Evolutionary conservation across 2,888 invertebrate genomes (phyloP).

Genomic region (Meiosimyza platycephala): DNA sequence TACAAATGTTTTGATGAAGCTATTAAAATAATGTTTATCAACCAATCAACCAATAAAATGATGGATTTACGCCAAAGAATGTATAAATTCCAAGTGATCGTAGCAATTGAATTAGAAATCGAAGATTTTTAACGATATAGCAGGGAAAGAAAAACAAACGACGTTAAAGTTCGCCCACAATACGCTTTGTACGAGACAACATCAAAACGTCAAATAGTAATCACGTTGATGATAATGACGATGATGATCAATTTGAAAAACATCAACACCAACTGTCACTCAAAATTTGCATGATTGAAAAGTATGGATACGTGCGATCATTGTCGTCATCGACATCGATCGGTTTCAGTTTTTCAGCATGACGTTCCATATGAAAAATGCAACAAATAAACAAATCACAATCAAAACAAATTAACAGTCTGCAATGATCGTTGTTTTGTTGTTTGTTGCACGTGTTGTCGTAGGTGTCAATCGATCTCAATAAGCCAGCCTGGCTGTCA

Average conservation of each 20-base stretch:
- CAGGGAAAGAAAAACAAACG: too few relatives aligned
- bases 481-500: conserved; percentile 18
- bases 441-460: conserved; percentile 29
- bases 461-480: conserved; percentile 30
- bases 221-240: neutral
- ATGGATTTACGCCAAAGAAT: conserved; percentile 27
- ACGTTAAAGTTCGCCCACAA: too few relatives aligned
- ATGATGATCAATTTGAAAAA: conserved; percentile 3
- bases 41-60: conserved; percentile 1
- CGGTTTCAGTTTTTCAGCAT: too few relatives aligned
- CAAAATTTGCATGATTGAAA: neutral
- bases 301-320: conserved; percentile 16
- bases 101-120: neutral
- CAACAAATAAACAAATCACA: neutral
- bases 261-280: conserved; percentile 8
- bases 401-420: conserved; percentile 25
- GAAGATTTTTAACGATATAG: too few relatives aligned
- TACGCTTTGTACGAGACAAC: too few relatives aligned
- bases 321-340: neutral
- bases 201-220: too few relatives aligned
- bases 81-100: conserved; percentile 6
- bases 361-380: neutral
- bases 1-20: conserved; percentile 53
- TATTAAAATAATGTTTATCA: conserved; percentile 55
- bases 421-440: conserved; percentile 18